A percentile compares a stretch with the other conserved stretches of the same genome.
Conservation (phyloP, 1,140 invertebrate species). For the Trichogramma pretiosum region DNA sequence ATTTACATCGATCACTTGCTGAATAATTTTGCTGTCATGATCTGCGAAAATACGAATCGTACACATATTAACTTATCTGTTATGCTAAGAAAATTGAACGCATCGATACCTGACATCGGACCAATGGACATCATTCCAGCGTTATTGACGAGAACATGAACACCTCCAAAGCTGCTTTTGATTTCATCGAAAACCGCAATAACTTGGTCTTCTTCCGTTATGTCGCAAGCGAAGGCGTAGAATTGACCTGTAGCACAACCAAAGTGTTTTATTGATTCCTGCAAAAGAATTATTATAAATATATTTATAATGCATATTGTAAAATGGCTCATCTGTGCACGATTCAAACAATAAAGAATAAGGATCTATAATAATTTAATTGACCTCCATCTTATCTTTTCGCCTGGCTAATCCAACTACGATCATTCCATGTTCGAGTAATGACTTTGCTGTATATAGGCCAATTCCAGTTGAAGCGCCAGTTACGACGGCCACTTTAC, state of each 20-base stretch:
- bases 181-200: slow-evolving; percentile 4
- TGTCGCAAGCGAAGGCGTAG: slow-evolving; percentile 10
- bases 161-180: slow-evolving; percentile 1
- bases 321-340: background rate
- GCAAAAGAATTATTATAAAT: background rate
- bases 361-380: too few relatives aligned
- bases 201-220: slow-evolving; percentile 8
- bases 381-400: slow-evolving; percentile 4
- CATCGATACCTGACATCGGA: slow-evolving; percentile 3
- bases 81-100: background rate
- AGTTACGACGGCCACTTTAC: slow-evolving; percentile 9
- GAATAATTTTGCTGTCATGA: background rate
- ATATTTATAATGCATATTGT: background rate
- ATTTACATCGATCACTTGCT: slow-evolving; percentile 4
- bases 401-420: slow-evolving; percentile 4
- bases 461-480: slow-evolving; percentile 10
- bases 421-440: background rate
- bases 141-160: slow-evolving; percentile 9
- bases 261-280: slow-evolving; percentile 10
- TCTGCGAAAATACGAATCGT: slow-evolving; percentile 1
- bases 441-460: background rate
- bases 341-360: too few relatives aligned
- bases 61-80: too few relatives aligned
- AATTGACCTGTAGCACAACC: slow-evolving; percentile 3
- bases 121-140: background rate